A percentile compares a stretch with the other conserved stretches of the same genome.
Conservation (phyloP, 2,113 vertebrate genomes). For the Poecile atricapillus region DNA sequence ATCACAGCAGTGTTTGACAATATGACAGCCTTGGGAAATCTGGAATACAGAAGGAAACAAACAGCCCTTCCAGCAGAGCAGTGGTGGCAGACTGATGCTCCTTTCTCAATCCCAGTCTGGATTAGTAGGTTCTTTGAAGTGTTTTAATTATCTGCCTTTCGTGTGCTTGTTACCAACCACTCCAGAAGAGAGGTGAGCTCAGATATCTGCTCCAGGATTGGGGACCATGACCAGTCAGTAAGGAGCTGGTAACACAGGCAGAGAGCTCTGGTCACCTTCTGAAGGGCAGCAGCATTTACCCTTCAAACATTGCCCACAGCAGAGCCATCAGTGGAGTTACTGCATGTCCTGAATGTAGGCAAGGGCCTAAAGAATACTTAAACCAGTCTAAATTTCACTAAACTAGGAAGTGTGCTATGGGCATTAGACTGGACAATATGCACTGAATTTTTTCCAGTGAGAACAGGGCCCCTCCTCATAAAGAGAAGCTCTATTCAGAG, state of each 20-base stretch:
- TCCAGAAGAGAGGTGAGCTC: not conserved
- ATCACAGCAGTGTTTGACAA: not conserved
- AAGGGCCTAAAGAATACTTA: not conserved
- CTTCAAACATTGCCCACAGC: not conserved
- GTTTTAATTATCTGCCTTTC: not conserved
- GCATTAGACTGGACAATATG: not conserved
- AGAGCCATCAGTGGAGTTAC: not conserved
- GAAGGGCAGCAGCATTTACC: not conserved
- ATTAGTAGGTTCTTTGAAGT: not conserved
- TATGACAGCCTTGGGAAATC: slow-evolving; percentile 38
- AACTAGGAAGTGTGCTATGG: not conserved
- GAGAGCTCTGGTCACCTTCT: not conserved
- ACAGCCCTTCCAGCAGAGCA: not conserved
- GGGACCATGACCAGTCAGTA: too few relatives aligned
- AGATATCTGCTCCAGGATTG: not conserved
- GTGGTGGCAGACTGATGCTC: not conserved
- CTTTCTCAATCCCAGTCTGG: not conserved
- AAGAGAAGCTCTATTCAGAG: not conserved
- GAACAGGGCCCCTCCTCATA: not conserved
- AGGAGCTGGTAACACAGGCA: not conserved
- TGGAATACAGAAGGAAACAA: not conserved
- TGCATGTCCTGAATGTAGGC: not conserved
- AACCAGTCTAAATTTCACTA: not conserved
- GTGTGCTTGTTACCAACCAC: not conserved
- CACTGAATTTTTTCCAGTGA: not conserved